These are phyloP conservation scores for Atrichornis clamosus DNA, from an alignment of 2,113 vertebrate species.

Conservation along the genomic window DNA sequence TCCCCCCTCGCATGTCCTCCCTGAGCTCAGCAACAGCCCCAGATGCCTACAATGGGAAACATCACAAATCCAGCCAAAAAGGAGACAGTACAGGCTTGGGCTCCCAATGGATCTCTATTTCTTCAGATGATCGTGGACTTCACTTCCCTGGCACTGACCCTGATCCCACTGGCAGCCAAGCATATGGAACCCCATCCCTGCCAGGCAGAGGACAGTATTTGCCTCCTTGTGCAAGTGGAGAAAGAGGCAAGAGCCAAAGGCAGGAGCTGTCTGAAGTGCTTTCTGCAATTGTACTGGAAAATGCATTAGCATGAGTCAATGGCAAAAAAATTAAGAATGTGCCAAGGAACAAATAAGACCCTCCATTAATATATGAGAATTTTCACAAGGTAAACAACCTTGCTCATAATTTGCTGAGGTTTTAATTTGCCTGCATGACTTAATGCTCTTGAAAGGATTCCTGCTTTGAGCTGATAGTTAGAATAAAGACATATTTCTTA, in stretches of 20 bases:
- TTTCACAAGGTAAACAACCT: not conserved
- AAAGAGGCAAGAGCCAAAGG: not conserved
- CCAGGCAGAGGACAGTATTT: not conserved
- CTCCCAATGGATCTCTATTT: accelerated
- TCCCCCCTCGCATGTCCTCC: not conserved
- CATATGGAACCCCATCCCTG: not conserved
- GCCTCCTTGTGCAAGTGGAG: not conserved
- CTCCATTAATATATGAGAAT: not conserved
- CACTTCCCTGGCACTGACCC: not conserved
- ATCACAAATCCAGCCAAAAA: not conserved
- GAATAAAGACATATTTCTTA: not conserved
- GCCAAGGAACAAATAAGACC: not conserved
- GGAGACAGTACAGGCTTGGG: accelerated
- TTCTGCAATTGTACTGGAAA: constrained; percentile 3
- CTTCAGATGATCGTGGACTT: not conserved
- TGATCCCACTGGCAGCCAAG: not conserved
- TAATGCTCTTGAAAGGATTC: not conserved
- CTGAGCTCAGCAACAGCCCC: not conserved
- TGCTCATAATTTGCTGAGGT: not conserved
- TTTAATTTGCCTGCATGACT: not conserved
- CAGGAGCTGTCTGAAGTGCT: not conserved
- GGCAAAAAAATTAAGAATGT: not conserved
- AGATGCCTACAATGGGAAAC: not conserved
- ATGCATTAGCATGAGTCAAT: not conserved
- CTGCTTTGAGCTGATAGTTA: not conserved